These are phyloP conservation scores for Clavelina lepadiformis DNA, from an alignment of 23 tunicate species.

Conservation along the genomic window DNA sequence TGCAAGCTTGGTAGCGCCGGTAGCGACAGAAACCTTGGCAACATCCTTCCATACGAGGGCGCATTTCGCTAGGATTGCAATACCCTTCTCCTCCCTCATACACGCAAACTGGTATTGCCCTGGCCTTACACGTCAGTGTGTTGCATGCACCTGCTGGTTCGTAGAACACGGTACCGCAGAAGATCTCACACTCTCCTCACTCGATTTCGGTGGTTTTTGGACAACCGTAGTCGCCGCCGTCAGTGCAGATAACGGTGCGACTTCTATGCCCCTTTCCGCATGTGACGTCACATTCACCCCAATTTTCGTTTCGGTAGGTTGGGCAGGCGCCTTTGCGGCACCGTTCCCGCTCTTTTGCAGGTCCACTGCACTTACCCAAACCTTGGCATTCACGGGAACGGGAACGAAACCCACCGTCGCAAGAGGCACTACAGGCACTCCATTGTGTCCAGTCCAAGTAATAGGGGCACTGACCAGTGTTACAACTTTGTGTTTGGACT, in stretches of 20 bases:
- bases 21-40: too few species aligned
- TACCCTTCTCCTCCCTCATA: too few species aligned
- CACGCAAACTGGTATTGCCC: too few species aligned
- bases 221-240: conserved; percentile 36
- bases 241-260: conserved; percentile 4
- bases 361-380: conserved; percentile 34
- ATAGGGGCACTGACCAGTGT: conserved; percentile 18
- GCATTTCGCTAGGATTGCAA: too few species aligned
- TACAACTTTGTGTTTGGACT: too few species aligned
- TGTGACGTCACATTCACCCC: conserved; percentile 7
- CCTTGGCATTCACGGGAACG: not conserved
- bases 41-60: too few species aligned
- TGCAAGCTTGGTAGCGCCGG: too few species aligned
- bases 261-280: conserved; percentile 20
- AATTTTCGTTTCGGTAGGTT: not conserved
- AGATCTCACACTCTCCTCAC: not conserved
- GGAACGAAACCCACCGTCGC: not conserved
- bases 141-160: not conserved
- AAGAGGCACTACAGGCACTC: not conserved
- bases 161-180: too few species aligned
- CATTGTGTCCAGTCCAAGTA: conserved; percentile 8
- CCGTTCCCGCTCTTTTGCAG: not conserved
- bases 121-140: conserved; percentile 9
- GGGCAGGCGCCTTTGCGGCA: conserved; percentile 26
- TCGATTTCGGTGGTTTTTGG: conserved; percentile 1